Evolutionary conservation across 2,888 invertebrate species (phyloP).

Genomic region (Drosophila macrospina): DNA sequence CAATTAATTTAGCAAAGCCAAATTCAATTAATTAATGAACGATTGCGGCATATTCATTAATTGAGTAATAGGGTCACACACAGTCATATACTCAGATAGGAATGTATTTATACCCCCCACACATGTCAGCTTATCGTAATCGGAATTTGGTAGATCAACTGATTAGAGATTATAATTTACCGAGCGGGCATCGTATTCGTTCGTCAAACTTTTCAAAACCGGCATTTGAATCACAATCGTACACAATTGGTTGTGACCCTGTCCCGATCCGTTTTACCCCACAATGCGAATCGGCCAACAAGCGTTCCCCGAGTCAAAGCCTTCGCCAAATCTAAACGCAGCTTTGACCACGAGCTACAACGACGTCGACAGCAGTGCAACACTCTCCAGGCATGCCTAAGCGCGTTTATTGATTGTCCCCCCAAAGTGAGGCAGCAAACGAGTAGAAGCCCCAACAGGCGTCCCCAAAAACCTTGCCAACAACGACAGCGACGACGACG

Average conservation of each 20-base stretch:
- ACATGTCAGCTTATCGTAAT: conserved; percentile 34
- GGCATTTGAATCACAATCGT: conserved; percentile 55
- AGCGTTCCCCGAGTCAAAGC: background rate
- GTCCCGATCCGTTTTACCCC: background rate
- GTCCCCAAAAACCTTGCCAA: conserved; percentile 69
- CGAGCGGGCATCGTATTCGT: conserved; percentile 23
- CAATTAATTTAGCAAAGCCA: conserved; percentile 35
- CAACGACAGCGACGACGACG: conserved; percentile 47
- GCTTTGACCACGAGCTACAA: conserved; percentile 26
- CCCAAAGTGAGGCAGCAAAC: conserved; percentile 28
- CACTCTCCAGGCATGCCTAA: conserved; percentile 38
- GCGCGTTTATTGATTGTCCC: conserved; percentile 76
- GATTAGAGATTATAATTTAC: conserved; percentile 39
- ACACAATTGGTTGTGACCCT: conserved; percentile 8
- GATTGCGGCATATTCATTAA: conserved; percentile 41
- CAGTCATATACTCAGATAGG: conserved; percentile 4
- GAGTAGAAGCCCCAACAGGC: conserved; percentile 54
- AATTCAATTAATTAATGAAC: conserved; percentile 40
- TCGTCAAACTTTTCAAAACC: conserved; percentile 50
- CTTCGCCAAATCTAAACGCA: conserved; percentile 22
- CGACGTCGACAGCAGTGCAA: conserved; percentile 7
- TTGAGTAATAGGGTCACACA: conserved; percentile 38
- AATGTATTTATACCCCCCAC: background rate
- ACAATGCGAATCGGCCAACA: background rate
- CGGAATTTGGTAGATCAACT: conserved; percentile 44